Percentiles rank a stretch among this genome's conserved stretches.
These are phyloP conservation scores for Dermolepida albohirtum DNA, from an alignment of 2,888 invertebrate genomes.

Conservation along the genomic window DNA sequence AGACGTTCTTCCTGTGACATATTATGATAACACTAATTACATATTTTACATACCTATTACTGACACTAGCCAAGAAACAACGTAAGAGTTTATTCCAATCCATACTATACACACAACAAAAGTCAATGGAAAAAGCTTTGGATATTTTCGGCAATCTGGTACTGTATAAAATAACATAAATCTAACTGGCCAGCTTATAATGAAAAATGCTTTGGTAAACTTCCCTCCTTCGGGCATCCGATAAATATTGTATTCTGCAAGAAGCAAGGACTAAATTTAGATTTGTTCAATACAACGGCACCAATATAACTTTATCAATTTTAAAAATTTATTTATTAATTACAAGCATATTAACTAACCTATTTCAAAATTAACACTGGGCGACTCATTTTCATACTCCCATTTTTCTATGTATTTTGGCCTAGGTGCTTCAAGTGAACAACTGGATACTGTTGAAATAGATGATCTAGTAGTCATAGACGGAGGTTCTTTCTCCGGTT, in stretches of 20 bases:
- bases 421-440: constrained; percentile 4
- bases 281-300: no score
- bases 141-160: constrained; percentile 75
- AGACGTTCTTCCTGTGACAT: no score
- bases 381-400: background rate
- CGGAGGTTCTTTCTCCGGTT: background rate
- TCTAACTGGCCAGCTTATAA: constrained; percentile 79
- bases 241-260: constrained; percentile 41
- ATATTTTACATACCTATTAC: constrained; percentile 73
- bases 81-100: constrained; percentile 87
- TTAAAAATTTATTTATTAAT: no score
- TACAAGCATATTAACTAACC: constrained; percentile 1
- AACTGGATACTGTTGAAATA: constrained; percentile 10
- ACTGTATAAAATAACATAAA: constrained; percentile 75
- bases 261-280: no score
- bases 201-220: constrained; percentile 71
- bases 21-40: no score
- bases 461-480: constrained; percentile 9
- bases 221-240: constrained; percentile 51
- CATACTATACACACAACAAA: constrained; percentile 89
- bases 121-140: constrained; percentile 77
- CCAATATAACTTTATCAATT: no score
- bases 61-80: constrained; percentile 94
- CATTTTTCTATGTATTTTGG: constrained; percentile 15
- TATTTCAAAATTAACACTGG: constrained; percentile 13